phyloP scores from a whole-genome alignment of 2,797 vertebrate genomes.

The Pseudocheirus occidentalis region DNA sequence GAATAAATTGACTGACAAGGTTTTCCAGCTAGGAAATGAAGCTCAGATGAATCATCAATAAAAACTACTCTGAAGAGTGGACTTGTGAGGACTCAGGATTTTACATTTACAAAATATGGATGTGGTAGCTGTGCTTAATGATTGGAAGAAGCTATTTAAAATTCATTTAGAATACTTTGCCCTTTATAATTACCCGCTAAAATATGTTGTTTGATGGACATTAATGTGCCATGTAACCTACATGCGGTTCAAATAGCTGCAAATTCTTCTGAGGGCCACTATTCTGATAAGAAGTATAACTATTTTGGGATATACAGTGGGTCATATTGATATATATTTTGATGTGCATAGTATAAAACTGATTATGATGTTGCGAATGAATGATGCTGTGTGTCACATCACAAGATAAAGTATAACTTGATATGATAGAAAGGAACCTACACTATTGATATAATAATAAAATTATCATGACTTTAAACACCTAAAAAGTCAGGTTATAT shows the following conservation, averaged over 20 bases:
- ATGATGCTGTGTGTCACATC: neutral
- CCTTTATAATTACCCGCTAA: constrained; percentile 80
- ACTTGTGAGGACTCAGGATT: constrained; percentile 79
- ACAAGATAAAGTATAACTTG: constrained; percentile 3
- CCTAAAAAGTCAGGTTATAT: neutral
- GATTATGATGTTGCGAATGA: constrained; percentile 20
- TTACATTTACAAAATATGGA: constrained; percentile 83
- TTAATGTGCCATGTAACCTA: constrained; percentile 80
- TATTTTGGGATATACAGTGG: neutral
- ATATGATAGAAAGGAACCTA: constrained; percentile 28
- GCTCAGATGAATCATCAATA: constrained; percentile 86
- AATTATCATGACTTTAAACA: constrained; percentile 26
- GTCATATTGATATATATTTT: constrained; percentile 1
- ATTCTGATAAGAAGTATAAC: neutral
- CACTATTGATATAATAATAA: constrained; percentile 2
- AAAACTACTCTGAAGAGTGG: constrained; percentile 78
- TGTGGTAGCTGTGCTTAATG: constrained; percentile 82
- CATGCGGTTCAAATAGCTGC: constrained; percentile 80
- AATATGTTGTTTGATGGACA: constrained; percentile 79
- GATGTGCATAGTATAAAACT: neutral
- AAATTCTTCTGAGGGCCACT: constrained; percentile 68
- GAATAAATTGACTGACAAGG: constrained; percentile 88
- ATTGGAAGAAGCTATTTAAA: constrained; percentile 83
- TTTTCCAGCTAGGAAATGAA: constrained; percentile 86
- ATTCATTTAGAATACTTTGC: constrained; percentile 83